Base-by-base conservation (phyloP, 2,797 vertebrate species). In the Alca torda region DNA sequence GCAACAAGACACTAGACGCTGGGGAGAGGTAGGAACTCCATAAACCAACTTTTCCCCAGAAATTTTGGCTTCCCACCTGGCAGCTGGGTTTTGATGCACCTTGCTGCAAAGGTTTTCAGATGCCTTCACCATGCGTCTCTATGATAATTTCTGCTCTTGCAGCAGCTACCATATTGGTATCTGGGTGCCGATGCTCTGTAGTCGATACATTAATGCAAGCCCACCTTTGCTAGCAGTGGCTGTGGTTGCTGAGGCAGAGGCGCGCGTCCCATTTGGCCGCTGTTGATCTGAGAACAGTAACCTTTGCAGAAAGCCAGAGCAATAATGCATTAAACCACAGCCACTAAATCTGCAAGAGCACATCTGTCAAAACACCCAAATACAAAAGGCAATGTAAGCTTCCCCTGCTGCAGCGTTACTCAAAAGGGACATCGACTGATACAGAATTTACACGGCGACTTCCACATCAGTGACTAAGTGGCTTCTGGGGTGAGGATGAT, bases 231-330 rank as follows among this genome's bases (percentile, higher is more conserved):
- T 60, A 50, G 69, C n/a, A 68, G 45, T n/a, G 60, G 57, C 61
- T 77, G 56, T 67, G 68, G 39, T 23, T 74, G 17, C 70, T 74
- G 75, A 35, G 75, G 46, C 69, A 68, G 65, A 85, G 37, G 21
- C 46, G 13, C 4, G 3, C 20, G 4, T 77, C 78, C 51, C 1
- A 0, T 61, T 68, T 59, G 41, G 30, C 54, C 6, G 0, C 30
- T 39, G 53, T 48, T 83, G 57, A 37, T 85, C 48, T 89, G 72
- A 64, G 64, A 90, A 20, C 23, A 33, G 64, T 78, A 61, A 85
- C 72, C 64, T 87, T 81, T 87, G 60, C 15, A 83, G 84, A 91
- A 93, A 76, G 53, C 81, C 54, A 33, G 41, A 81, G 41, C 84
- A 69, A 46, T 85, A 46, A 84, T 7, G 23, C 67, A 37, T 87